Percentiles rank a stretch among this genome's conserved stretches.
Conservation (phyloP, 2,113 vertebrate genomes). For the Myiagra hebetior region DNA sequence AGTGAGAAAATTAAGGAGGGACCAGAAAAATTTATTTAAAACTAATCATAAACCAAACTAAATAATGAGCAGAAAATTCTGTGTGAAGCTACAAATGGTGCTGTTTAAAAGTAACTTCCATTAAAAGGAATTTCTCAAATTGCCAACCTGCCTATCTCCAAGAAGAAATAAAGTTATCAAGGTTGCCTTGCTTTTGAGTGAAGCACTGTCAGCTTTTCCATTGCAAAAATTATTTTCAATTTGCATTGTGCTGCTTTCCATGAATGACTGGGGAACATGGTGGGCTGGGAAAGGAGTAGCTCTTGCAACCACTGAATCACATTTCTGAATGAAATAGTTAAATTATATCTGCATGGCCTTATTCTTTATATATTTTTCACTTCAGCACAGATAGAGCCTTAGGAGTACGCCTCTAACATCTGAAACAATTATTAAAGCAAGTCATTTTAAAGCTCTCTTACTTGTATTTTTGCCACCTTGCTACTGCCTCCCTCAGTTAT, state of each 20-base stretch:
- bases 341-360: neutral
- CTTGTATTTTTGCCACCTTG: neutral
- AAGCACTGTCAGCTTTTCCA: neutral
- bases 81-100: neutral
- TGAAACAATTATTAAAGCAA: neutral
- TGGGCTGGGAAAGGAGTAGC: neutral
- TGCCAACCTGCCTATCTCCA: neutral
- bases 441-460: neutral
- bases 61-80: neutral
- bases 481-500: neutral
- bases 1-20: neutral
- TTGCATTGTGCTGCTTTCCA: neutral
- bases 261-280: neutral
- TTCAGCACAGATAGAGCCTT: neutral
- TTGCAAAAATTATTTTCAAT: neutral
- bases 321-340: neutral
- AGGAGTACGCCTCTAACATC: neutral
- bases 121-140: neutral
- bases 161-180: neutral
- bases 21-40: neutral
- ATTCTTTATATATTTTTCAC: neutral
- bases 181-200: neutral
- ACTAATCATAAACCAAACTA: neutral
- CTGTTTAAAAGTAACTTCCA: neutral
- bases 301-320: neutral